A percentile compares a stretch with the other conserved stretches of the same genome.
Conservation (phyloP, 1,140 invertebrate species). For the Archivesica marissinica region DNA sequence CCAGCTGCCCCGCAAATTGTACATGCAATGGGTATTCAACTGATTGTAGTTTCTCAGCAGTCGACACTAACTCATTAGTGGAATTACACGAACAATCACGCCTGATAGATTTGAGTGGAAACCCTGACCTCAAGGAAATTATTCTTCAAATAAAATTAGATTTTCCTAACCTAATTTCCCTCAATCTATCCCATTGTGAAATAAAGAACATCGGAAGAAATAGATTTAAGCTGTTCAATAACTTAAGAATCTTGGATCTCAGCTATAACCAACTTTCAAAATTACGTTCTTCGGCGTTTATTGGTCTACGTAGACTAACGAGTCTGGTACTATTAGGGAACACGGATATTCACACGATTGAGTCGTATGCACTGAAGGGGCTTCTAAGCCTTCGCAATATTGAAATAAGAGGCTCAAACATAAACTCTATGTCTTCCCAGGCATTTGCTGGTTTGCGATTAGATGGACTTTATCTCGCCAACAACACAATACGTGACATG, state of each 20-base stretch:
- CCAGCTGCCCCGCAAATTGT: neutral
- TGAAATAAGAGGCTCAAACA: slow-evolving; percentile 6
- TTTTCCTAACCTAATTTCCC: neutral
- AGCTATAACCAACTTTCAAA: neutral
- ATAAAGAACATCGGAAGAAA: neutral
- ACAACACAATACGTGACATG: slow-evolving; percentile 49
- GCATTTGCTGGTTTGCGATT: slow-evolving; percentile 52
- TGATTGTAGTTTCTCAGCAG: neutral
- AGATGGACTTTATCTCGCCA: slow-evolving; percentile 30
- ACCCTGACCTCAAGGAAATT: neutral
- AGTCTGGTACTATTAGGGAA: slow-evolving; percentile 37
- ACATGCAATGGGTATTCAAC: neutral
- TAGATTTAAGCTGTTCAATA: neutral
- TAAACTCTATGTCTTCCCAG: neutral
- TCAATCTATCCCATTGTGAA: neutral
- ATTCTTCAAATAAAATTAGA: neutral
- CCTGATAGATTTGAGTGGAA: neutral
- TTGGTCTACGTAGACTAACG: slow-evolving; percentile 25
- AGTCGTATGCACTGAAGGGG: slow-evolving; percentile 41
- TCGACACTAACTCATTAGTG: neutral
- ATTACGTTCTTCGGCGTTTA: neutral
- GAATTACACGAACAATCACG: neutral
- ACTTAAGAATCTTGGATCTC: neutral
- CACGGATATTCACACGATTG: neutral
- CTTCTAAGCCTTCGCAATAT: slow-evolving; percentile 20